phyloP scores from a whole-genome alignment of 2,113 vertebrate species.

The Amblyopsis rosae region DNA sequence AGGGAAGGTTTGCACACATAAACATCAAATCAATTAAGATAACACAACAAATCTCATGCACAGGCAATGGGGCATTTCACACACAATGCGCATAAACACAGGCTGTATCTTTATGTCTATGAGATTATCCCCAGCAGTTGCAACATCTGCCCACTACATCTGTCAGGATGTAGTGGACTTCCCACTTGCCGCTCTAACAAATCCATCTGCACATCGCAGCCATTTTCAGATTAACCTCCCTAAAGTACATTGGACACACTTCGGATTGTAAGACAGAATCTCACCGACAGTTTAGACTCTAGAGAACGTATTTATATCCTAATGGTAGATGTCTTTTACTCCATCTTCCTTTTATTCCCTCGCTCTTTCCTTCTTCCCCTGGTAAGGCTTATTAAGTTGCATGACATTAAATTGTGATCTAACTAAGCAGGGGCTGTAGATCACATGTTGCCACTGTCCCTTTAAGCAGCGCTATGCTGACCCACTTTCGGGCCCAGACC shows the following conservation, averaged over 20 bases:
- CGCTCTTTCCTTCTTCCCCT: constrained; percentile 1
- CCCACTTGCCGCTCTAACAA: constrained; percentile 50
- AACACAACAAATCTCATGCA: no score
- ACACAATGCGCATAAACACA: constrained; percentile 1
- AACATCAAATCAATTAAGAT: no score
- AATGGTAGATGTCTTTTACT: constrained; percentile 4
- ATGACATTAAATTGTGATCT: constrained; percentile 8
- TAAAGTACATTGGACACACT: constrained; percentile 42
- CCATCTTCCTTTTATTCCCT: neutral
- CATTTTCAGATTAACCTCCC: constrained; percentile 71
- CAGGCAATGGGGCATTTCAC: no score
- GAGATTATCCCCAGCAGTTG: constrained; percentile 63
- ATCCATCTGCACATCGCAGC: constrained; percentile 61
- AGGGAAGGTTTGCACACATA: no score
- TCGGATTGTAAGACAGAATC: constrained; percentile 14
- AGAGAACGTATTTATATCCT: constrained; percentile 3
- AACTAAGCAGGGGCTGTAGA: constrained; percentile 25
- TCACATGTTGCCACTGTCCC: constrained; percentile 45
- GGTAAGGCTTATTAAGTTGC: neutral
- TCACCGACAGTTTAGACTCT: constrained; percentile 6
- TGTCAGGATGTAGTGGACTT: constrained; percentile 58
- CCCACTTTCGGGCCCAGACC: constrained; percentile 70
- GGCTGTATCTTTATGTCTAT: constrained; percentile 37
- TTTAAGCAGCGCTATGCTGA: constrained; percentile 70
- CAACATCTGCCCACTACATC: constrained; percentile 75